phyloP scores from a whole-genome alignment of 1,140 invertebrate genomes.

The Leptinotarsa undecemlineata region DNA sequence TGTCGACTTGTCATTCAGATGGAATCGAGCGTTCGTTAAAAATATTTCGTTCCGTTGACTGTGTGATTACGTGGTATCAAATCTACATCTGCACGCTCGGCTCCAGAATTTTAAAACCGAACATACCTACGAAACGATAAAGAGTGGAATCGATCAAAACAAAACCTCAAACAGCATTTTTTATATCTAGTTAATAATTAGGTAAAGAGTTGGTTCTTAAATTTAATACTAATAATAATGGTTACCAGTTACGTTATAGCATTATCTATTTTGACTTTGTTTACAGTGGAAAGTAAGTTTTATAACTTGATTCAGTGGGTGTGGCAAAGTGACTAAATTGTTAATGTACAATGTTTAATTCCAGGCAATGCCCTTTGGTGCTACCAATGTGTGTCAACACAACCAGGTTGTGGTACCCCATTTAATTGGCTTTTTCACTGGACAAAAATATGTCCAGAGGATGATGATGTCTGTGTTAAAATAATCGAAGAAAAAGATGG shows the following conservation, averaged over 20 bases:
- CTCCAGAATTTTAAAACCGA: too few relatives aligned
- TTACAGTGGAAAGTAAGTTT: constrained; percentile 18
- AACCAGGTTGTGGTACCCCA: constrained; percentile 81
- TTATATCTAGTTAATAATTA: too few relatives aligned
- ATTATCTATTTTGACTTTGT: constrained; percentile 3
- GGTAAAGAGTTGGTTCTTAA: neutral
- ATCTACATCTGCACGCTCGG: too few relatives aligned
- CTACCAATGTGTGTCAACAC: constrained; percentile 86
- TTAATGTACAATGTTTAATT: constrained; percentile 22
- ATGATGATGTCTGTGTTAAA: constrained; percentile 89
- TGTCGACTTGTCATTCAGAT: too few relatives aligned
- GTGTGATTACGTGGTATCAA: too few relatives aligned
- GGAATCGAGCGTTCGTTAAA: too few relatives aligned
- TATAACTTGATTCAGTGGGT: constrained; percentile 8
- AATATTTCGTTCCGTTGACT: too few relatives aligned
- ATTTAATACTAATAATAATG: constrained; percentile 1
- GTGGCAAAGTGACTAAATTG: constrained; percentile 16
- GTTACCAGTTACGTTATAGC: neutral
- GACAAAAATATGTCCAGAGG: constrained; percentile 77
- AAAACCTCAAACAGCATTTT: too few relatives aligned
- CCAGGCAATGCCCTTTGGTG: constrained; percentile 68
- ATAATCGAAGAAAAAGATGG: constrained; percentile 86
- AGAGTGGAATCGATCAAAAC: too few relatives aligned
- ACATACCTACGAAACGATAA: too few relatives aligned
- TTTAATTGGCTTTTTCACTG: constrained; percentile 83